A percentile compares a stretch with the other conserved stretches of the same genome.
Conservation (phyloP, 2,113 vertebrate genomes). For the Thamnaconus septentrionalis region DNA sequence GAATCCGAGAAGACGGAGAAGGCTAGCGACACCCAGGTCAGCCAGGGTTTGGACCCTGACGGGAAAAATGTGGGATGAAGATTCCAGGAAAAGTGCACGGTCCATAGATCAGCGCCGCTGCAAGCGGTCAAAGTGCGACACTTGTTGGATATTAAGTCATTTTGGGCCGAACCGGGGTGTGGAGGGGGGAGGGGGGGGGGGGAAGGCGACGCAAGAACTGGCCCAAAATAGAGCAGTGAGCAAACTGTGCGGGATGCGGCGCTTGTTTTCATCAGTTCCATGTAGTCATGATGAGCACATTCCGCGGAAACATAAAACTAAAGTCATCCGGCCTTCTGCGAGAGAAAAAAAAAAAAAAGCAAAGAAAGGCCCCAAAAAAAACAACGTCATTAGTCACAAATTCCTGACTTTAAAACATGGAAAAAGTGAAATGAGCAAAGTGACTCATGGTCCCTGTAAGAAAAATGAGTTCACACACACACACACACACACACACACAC, state of each 20-base stretch:
- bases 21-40: background rate
- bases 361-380: too few relatives aligned
- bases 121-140: too few relatives aligned
- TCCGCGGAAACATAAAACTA: constrained; percentile 11
- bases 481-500: too few relatives aligned
- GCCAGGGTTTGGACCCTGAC: constrained; percentile 12
- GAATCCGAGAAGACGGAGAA: too few relatives aligned
- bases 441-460: constrained; percentile 8
- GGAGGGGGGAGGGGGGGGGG: too few relatives aligned
- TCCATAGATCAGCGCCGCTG: too few relatives aligned
- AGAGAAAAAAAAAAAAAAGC: too few relatives aligned
- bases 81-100: constrained; percentile 8
- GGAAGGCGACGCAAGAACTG: background rate
- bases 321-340: constrained; percentile 34
- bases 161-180: too few relatives aligned
- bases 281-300: constrained; percentile 16
- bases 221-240: constrained; percentile 11
- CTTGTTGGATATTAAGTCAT: too few relatives aligned
- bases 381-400: constrained; percentile 41
- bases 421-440: constrained; percentile 23
- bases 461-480: too few relatives aligned
- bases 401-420: constrained; percentile 24
- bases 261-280: constrained; percentile 34
- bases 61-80: background rate
- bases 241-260: constrained; percentile 31